Conservation (phyloP, 2,113 vertebrate species). For the Brevimyrus niger region DNA sequence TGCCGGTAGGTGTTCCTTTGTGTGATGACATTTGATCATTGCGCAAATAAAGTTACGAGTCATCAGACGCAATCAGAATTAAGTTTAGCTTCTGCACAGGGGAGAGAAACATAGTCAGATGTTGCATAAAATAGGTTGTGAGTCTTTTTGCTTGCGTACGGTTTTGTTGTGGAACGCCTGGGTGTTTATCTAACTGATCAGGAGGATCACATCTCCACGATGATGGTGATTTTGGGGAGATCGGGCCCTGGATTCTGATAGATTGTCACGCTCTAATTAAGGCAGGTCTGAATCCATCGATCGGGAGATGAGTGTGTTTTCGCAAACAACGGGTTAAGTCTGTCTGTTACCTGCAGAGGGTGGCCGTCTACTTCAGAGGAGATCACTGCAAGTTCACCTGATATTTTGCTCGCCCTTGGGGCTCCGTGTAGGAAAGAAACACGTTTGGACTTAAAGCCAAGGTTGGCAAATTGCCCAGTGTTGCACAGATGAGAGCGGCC, state of each 20-base stretch:
- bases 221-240: background rate
- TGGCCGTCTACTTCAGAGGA: background rate
- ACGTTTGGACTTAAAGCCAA: background rate
- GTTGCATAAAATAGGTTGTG: background rate
- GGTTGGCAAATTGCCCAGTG: background rate
- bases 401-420: background rate
- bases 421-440: background rate
- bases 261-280: background rate
- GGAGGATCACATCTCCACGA: background rate
- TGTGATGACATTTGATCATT: constrained; percentile 5
- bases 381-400: background rate
- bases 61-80: constrained; percentile 3
- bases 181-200: background rate
- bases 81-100: background rate
- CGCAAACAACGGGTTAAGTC: background rate
- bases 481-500: background rate
- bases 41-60: background rate
- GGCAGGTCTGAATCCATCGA: background rate
- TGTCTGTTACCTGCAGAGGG: background rate
- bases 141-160: background rate
- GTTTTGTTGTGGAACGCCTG: background rate
- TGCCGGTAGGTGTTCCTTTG: background rate
- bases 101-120: background rate
- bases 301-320: background rate
- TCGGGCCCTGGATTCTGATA: background rate